Base-by-base conservation (phyloP, 2,888 invertebrate genomes). In the Dyspetes luteomarginatus region DNA sequence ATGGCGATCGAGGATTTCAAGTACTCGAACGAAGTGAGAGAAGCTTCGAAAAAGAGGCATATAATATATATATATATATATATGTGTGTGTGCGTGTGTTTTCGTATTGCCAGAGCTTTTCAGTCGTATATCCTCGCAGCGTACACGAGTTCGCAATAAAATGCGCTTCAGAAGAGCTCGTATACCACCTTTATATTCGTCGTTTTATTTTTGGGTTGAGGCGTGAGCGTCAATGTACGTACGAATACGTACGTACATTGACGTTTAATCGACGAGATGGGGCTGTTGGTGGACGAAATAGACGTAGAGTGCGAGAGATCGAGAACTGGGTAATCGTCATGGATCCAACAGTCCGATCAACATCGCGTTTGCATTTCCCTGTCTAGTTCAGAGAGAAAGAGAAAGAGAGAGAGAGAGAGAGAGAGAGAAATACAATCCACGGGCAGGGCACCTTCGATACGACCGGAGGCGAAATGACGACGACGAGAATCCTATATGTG, bases 241-340 rank as follows among this genome's bases (percentile, higher is more conserved):
- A n/a, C 48, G 36, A 12, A 36, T 36, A 5, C 5, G 36, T 2
- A 36, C 72, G 62, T 73, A 62, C 36, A 73, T 73, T 62, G 76
- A 80, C 75, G 71, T 76, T 80, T 76, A 75, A 72, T 72, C 71
- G 67, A 76, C 71, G 75, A 67, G 65, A 65, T 52, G 75, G 71
- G 65, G 64, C 26, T 19, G 56, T 58, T 65, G 65, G 26, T 30
- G 30, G 30, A 50, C 26, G 30, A 43, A 30, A 45, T 22, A n/a
- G 36, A 48, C 62, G 69, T 28, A 67, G 58, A 52, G 22, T 48
- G 48, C 48, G 48, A 48, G 48, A 0, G 19, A 4, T n/a, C 45
- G 45, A 15, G 19, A 36, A 48, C 45, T 62, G 36, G 68, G 65
- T 72, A 75, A 80, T 77, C 77, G 77, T 75, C 75, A 55, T 41